A percentile compares a stretch with the other conserved stretches of the same genome.
phyloP scores from a whole-genome alignment of 2,113 vertebrate genomes.

The Lota lota region DNA sequence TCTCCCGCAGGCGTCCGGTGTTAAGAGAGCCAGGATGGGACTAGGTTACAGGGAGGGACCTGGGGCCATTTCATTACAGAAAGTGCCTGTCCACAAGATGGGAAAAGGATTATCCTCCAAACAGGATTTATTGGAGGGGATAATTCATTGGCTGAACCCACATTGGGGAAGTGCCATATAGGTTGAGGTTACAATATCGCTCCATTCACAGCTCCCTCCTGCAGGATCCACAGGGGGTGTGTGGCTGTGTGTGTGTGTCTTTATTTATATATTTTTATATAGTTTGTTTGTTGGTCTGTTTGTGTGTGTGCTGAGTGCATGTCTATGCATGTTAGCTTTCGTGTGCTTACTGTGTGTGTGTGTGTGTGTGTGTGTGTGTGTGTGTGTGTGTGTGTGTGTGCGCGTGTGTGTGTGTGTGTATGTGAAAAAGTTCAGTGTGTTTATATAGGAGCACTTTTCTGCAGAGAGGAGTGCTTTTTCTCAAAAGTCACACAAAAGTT shows the following conservation, averaged over 20 bases:
- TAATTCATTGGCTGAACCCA: constrained; percentile 78
- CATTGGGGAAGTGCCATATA: constrained; percentile 73
- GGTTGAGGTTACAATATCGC: constrained; percentile 79
- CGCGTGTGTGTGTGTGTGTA: constrained; percentile 2
- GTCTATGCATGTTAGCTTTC: background rate
- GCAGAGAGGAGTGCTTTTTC: constrained; percentile 1
- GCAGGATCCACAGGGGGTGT: constrained; percentile 54
- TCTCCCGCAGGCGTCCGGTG: constrained; percentile 63
- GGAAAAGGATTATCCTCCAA: constrained; percentile 80
- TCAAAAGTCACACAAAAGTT: constrained; percentile 24
- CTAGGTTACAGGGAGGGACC: constrained; percentile 71
- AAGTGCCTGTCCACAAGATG: constrained; percentile 80
- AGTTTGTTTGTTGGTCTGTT: background rate
- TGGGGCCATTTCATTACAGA: constrained; percentile 78
- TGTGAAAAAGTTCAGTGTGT: constrained; percentile 3
- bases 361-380: constrained; percentile 16
- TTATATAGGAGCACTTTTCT: background rate
- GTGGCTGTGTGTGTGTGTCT: constrained; percentile 34
- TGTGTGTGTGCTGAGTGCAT: constrained; percentile 24
- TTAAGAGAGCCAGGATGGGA: constrained; percentile 56
- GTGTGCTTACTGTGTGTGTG: no score
- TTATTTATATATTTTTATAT: background rate
- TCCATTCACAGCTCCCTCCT: constrained; percentile 71
- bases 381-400: background rate
- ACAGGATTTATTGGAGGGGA: constrained; percentile 81